Conservation (phyloP, 1,140 invertebrate species). For the Mycetomoellerius zeteki region DNA sequence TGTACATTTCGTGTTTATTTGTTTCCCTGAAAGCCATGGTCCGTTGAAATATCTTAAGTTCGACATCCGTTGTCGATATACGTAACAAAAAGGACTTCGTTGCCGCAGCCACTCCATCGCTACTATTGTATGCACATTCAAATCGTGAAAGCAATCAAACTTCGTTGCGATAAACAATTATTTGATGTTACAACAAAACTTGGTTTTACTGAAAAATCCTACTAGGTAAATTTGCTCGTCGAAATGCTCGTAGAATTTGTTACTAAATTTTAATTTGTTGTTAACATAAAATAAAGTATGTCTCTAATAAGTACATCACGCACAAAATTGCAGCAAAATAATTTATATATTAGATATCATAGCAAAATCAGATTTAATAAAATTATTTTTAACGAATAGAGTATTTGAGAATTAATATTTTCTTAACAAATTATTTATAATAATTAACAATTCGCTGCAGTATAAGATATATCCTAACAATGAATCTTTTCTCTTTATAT, state of each 20-base stretch:
- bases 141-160: conserved; percentile 6
- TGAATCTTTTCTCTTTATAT: neutral
- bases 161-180: neutral
- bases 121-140: neutral
- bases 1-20: neutral
- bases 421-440: neutral
- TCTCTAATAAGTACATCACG: neutral
- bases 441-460: neutral
- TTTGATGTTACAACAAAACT: conserved; percentile 9
- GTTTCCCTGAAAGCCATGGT: neutral
- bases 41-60: conserved; percentile 11
- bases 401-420: neutral
- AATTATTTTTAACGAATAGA: neutral
- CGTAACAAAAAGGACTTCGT: neutral
- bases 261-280: neutral
- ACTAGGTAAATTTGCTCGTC: neutral
- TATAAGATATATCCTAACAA: neutral
- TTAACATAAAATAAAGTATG: neutral
- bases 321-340: neutral
- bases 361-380: neutral
- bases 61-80: neutral
- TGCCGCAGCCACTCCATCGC: neutral
- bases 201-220: neutral
- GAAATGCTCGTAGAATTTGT: neutral
- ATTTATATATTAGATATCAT: neutral